Base-by-base conservation (phyloP, 2,888 invertebrate species). In the Amiota mariae region DNA sequence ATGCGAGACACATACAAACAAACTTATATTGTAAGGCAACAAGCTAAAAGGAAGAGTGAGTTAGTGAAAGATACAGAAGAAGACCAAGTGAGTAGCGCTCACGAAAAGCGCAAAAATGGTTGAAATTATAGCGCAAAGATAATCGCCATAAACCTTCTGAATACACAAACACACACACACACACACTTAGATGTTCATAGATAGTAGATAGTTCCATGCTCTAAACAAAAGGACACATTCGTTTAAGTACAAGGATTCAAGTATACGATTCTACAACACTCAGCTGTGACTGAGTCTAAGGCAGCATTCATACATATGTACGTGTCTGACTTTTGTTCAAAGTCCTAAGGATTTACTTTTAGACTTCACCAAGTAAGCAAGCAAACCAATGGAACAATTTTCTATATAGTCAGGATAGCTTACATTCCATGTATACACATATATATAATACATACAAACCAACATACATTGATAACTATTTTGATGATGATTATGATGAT, bases 111-210 rank as follows among this genome's bases (percentile, higher is more conserved):
- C 68, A 75, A 77, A 79, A 80, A 77, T 77, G 74, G 70, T 79
- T 78, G 77, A 85, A 84, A 84, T 84, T 84, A 83, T 85, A 77
- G 77, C 72, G 75, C 77, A 76, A 78, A 79, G 75, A 84, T 83
- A 81, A 81, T 75, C 79, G 83, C 73, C 75, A 76, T 74, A 74
- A 78, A 78, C 78, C 66, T 51, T 66, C 64, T 24, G 11, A 46
- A n/a, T 9, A 67, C 66, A 18, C 49, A 67, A 9, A 67, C 49
- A 67, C 18, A 49, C 49, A 8, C 18, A 66, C 49, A 18, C 13
- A 48, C 49, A 66, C 18, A 66, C 12, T 10, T 12, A 67, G 15
- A 67, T 15, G 18, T 49, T 10, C 48, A 67, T 49, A 49, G 48
- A 11, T 18, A 59, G 15, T 18, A n/a, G n/a, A 2, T n/a, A 20